Percentiles rank a stretch among this genome's conserved stretches.
These are phyloP conservation scores for Candidula unifasciata DNA, from an alignment of 2,888 invertebrate genomes.

Conservation along the genomic window DNA sequence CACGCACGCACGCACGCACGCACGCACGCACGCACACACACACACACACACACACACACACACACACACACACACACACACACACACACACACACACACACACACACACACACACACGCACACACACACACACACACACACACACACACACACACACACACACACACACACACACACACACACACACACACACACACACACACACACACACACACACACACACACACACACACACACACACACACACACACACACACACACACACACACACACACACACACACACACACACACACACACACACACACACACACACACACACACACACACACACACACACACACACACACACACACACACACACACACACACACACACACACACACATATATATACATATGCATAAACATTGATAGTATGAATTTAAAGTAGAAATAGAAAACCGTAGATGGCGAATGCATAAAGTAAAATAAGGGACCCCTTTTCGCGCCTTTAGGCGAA, in stretches of 20 bases:
- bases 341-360: slow-evolving; percentile 9
- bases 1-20: too few species aligned
- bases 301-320: slow-evolving; percentile 26
- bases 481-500: too few species aligned
- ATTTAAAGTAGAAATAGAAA: too few species aligned
- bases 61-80: too few species aligned
- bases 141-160: neutral
- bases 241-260: slow-evolving; percentile 9
- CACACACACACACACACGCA: neutral
- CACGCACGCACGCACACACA: too few species aligned
- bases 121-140: neutral
- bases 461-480: too few species aligned
- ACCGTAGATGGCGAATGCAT: too few species aligned
- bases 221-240: neutral
- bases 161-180: slow-evolving; percentile 1
- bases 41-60: too few species aligned
- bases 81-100: neutral
- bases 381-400: slow-evolving; percentile 7
- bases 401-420: too few species aligned
- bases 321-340: slow-evolving; percentile 19
- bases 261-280: slow-evolving; percentile 10
- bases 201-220: too few species aligned
- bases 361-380: slow-evolving; percentile 28
- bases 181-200: slow-evolving; percentile 12
- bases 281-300: slow-evolving; percentile 23